Conservation (phyloP, 2,888 invertebrate species). For the Apamea crenata region DNA sequence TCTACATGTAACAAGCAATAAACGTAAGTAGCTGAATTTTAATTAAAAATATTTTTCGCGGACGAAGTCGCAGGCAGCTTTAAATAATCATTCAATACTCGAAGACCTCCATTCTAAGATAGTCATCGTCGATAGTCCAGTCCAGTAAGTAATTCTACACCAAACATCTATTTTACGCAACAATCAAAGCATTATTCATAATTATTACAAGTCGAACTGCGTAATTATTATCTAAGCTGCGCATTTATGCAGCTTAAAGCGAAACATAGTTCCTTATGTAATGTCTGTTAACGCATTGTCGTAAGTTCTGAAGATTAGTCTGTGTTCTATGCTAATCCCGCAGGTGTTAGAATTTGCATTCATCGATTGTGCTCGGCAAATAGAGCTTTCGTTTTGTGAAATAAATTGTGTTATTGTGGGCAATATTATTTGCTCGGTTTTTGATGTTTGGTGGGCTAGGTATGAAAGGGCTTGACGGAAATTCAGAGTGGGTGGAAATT, state of each 20-base stretch:
- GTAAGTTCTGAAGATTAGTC: slow-evolving; percentile 40
- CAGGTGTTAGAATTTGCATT: slow-evolving; percentile 58
- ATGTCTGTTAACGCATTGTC: slow-evolving; percentile 29
- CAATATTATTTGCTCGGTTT: slow-evolving; percentile 6
- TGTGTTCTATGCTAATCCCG: slow-evolving; percentile 46
- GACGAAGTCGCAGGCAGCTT: too few species aligned
- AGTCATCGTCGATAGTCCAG: not conserved
- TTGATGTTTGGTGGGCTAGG: not conserved
- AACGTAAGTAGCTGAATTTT: too few species aligned
- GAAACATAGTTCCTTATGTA: slow-evolving; percentile 50
- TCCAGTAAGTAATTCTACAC: not conserved
- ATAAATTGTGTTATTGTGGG: slow-evolving; percentile 17
- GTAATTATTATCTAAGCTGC: slow-evolving; percentile 52
- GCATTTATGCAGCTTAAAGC: slow-evolving; percentile 31
- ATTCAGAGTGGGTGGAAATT: not conserved
- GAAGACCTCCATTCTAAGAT: not conserved
- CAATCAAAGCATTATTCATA: slow-evolving; percentile 57
- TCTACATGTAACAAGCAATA: too few species aligned
- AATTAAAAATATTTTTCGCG: too few species aligned
- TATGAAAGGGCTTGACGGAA: not conserved
- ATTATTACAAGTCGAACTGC: slow-evolving; percentile 49
- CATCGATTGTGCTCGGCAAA: slow-evolving; percentile 43
- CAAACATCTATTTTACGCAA: slow-evolving; percentile 29
- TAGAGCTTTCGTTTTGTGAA: slow-evolving; percentile 40
- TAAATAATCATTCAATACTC: too few species aligned